Conservation (phyloP, 1,140 invertebrate genomes). For the Cydia fagiglandana region DNA sequence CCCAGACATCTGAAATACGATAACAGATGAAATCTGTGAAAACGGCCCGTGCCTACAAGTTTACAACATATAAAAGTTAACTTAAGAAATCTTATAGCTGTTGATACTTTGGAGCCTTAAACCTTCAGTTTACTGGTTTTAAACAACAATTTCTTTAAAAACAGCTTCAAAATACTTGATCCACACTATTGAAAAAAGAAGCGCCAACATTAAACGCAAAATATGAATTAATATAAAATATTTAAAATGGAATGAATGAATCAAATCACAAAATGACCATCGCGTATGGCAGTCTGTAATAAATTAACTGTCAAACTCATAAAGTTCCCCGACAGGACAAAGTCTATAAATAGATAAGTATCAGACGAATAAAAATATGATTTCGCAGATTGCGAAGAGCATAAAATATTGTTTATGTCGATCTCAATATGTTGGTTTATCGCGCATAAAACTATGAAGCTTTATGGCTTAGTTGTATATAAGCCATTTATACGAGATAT, state of each 20-base stretch:
- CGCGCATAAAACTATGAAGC: conserved; percentile 62
- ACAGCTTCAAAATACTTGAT: too few species aligned
- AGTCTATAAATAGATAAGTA: conserved; percentile 20
- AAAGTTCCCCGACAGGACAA: conserved; percentile 42
- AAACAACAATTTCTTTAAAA: too few species aligned
- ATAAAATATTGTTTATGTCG: conserved; percentile 77
- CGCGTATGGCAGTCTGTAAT: conserved; percentile 39
- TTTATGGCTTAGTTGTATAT: conserved; percentile 64
- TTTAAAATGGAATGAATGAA: conserved; percentile 22
- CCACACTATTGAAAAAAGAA: too few species aligned
- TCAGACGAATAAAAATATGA: conserved; percentile 64
- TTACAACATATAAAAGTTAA: too few species aligned
- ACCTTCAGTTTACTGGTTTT: too few species aligned
- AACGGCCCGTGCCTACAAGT: too few species aligned
- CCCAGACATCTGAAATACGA: too few species aligned
- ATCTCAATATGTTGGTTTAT: conserved; percentile 71
- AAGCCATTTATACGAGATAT: conserved; percentile 52
- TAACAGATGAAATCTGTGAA: too few species aligned
- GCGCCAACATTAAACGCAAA: too few species aligned
- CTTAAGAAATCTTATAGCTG: too few species aligned
- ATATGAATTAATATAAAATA: neutral
- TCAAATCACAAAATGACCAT: conserved; percentile 44
- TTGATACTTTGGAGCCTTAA: too few species aligned
- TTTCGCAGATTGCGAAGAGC: conserved; percentile 66
- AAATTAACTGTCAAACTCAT: conserved; percentile 56